Percentiles rank a stretch among this genome's conserved stretches.
phyloP scores from a whole-genome alignment of 2,888 invertebrate genomes.

The Tetramorium bicarinatum region DNA sequence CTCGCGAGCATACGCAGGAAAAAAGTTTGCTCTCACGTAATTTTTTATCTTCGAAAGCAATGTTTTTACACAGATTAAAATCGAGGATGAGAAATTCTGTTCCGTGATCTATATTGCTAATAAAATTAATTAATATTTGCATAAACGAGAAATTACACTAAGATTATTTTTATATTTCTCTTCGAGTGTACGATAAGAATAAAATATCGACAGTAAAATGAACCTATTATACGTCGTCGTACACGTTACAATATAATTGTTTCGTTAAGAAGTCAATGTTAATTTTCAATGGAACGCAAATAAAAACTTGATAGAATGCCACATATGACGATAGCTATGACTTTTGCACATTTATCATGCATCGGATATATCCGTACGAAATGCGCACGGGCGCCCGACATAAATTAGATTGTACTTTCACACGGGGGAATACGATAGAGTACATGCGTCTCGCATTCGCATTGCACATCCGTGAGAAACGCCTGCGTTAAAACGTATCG shows the following conservation, averaged over 20 bases:
- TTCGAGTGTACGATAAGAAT: neutral
- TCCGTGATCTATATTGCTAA: neutral
- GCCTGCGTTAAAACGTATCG: constrained; percentile 21
- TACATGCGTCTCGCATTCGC: constrained; percentile 65
- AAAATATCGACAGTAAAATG: neutral
- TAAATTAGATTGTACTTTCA: constrained; percentile 80
- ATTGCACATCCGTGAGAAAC: constrained; percentile 23
- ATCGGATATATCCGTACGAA: constrained; percentile 70
- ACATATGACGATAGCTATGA: constrained; percentile 7
- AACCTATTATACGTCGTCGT: neutral
- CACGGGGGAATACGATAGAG: constrained; percentile 75
- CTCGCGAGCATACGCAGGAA: constrained; percentile 15
- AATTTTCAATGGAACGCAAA: constrained; percentile 3
- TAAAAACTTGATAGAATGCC: constrained; percentile 28
- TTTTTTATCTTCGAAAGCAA: constrained; percentile 31
- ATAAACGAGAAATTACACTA: constrained; percentile 4
- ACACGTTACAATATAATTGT: neutral
- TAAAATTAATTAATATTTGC: constrained; percentile 15
- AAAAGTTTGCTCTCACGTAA: constrained; percentile 47
- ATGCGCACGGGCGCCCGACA: constrained; percentile 58
- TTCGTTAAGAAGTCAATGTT: neutral
- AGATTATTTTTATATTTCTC: constrained; percentile 18
- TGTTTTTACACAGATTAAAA: constrained; percentile 35
- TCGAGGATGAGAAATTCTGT: constrained; percentile 19
- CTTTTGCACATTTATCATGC: constrained; percentile 69